A percentile compares a stretch with the other conserved stretches of the same genome.
phyloP scores from a whole-genome alignment of 2,113 vertebrate species.

The Oreocharis arfaki region DNA sequence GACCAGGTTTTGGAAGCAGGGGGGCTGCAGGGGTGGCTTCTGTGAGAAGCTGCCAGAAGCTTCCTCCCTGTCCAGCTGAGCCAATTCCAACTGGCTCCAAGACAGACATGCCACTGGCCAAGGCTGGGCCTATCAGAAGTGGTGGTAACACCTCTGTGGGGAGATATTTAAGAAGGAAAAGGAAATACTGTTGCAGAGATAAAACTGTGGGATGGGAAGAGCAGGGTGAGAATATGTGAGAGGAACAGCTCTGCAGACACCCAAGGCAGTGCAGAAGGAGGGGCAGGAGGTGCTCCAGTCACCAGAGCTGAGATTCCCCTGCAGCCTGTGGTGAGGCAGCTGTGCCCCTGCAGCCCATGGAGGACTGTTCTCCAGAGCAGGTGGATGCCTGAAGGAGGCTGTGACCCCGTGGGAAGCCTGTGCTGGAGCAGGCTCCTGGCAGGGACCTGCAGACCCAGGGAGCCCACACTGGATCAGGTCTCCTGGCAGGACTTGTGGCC shows the following conservation, averaged over 20 bases:
- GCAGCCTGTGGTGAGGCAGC: neutral
- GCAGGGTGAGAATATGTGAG: neutral
- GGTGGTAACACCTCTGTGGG: neutral
- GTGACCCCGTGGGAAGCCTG: neutral
- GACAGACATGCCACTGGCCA: neutral
- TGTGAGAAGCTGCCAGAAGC: neutral
- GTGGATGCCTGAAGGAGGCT: neutral
- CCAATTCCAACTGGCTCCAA: neutral
- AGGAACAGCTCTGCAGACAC: neutral
- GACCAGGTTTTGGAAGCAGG: neutral
- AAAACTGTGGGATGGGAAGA: fast-evolving
- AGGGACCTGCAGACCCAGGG: neutral
- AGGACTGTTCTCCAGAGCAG: too few species aligned
- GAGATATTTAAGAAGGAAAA: neutral
- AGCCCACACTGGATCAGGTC: fast-evolving
- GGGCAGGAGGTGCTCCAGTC: neutral
- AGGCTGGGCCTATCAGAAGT: neutral
- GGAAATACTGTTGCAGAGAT: neutral
- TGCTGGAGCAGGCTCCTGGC: too few species aligned
- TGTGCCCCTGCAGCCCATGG: too few species aligned
- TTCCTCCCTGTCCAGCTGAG: neutral
- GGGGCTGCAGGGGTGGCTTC: too few species aligned
- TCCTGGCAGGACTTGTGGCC: neutral
- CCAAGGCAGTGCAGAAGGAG: neutral
- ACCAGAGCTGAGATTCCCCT: neutral